Conservation (phyloP, 2,797 vertebrate species). For the Myotis pilosus region DNA sequence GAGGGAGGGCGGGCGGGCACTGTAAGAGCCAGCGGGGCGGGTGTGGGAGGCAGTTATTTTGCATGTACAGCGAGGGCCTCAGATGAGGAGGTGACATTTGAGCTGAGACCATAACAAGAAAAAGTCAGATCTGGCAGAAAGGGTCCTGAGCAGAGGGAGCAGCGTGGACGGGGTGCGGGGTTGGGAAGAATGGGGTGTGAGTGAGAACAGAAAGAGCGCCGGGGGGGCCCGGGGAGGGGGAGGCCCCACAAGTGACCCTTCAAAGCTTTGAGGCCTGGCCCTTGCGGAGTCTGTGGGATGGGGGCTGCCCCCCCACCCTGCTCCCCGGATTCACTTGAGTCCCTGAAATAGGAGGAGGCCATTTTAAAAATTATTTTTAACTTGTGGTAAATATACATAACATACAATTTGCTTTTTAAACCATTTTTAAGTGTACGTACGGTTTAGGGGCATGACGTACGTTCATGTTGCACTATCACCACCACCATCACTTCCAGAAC, state of each 20-base stretch:
- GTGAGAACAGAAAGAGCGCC: background rate
- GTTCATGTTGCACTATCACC: background rate
- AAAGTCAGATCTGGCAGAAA: background rate
- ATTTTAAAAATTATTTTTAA: background rate
- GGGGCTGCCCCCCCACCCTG: too few relatives aligned
- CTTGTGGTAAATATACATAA: background rate
- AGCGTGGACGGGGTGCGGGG: accelerated
- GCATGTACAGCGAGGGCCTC: background rate
- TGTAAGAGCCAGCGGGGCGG: background rate
- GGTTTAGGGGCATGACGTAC: background rate
- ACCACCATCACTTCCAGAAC: background rate
- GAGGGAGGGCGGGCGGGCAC: background rate
- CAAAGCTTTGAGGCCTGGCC: background rate
- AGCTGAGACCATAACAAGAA: background rate
- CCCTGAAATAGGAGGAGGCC: background rate
- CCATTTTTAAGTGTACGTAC: background rate
- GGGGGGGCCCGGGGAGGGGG: background rate
- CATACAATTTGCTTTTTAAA: background rate
- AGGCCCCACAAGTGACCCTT: background rate
- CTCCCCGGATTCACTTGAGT: background rate
- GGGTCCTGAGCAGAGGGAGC: background rate
- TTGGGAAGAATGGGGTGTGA: accelerated
- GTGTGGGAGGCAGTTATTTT: background rate
- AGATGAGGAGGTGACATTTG: background rate
- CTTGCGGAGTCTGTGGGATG: background rate